Evolutionary conservation across 1,140 invertebrate species (phyloP).

Genomic region (Pissodes strobi): DNA sequence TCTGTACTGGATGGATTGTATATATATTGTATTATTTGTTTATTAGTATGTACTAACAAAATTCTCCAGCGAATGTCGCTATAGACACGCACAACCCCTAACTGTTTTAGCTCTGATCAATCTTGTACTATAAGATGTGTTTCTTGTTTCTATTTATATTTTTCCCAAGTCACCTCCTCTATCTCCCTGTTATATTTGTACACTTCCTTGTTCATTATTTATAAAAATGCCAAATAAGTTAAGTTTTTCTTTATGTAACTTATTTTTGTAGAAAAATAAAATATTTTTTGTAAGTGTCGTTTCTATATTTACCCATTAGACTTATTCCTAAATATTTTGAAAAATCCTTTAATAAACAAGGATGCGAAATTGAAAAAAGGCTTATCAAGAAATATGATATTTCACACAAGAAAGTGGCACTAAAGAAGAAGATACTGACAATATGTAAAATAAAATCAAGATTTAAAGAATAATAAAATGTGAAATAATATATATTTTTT

Average conservation of each 20-base stretch:
- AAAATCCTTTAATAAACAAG: too few relatives aligned
- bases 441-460: too few relatives aligned
- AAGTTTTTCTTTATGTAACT: slow-evolving; percentile 34
- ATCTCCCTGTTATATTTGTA: slow-evolving; percentile 42
- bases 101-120: not conserved
- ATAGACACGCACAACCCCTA: not conserved
- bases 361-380: too few relatives aligned
- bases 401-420: too few relatives aligned
- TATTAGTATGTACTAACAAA: not conserved
- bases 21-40: not conserved
- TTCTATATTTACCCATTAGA: too few relatives aligned
- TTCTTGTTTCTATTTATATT: slow-evolving; percentile 39
- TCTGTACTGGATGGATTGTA: too few relatives aligned
- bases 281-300: too few relatives aligned
- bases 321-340: too few relatives aligned
- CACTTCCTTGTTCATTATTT: slow-evolving; percentile 42
- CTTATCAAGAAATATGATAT: too few relatives aligned
- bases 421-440: too few relatives aligned
- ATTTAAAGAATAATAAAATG: too few relatives aligned
- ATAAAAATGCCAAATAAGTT: slow-evolving; percentile 37
- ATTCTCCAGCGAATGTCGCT: not conserved
- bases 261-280: slow-evolving; percentile 34
- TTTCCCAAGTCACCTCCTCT: slow-evolving; percentile 35
- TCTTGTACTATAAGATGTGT: not conserved
- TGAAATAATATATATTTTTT: too few relatives aligned